Conservation (phyloP, 2,888 invertebrate genomes). For the Seira ritae region DNA sequence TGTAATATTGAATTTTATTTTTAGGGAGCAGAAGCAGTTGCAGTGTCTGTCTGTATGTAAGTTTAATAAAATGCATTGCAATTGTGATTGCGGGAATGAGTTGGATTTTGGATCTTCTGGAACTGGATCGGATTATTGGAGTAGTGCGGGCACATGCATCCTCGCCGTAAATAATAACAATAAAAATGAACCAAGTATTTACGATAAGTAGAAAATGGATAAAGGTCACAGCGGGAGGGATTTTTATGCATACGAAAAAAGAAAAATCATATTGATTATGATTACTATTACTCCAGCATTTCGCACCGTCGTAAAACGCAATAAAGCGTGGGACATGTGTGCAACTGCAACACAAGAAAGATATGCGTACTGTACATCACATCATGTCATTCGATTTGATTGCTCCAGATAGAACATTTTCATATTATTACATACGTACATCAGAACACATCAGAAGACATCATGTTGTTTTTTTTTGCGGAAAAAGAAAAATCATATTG, state of each 20-base stretch:
- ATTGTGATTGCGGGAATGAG: too few relatives aligned
- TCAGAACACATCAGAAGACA: too few relatives aligned
- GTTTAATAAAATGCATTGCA: not conserved
- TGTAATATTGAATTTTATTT: conserved; percentile 23
- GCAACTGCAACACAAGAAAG: too few relatives aligned
- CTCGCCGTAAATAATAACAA: conserved; percentile 6
- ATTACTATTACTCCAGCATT: not conserved
- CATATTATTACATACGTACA: too few relatives aligned
- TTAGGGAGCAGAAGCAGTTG: conserved; percentile 14
- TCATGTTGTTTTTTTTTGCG: too few relatives aligned
- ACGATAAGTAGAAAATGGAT: conserved; percentile 47
- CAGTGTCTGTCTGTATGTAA: conserved; percentile 2
- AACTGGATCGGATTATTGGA: not conserved
- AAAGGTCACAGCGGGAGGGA: conserved; percentile 64
- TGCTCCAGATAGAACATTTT: too few relatives aligned
- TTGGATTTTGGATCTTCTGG: too few relatives aligned
- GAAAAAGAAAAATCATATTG: conserved; percentile 1
- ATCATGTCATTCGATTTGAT: not conserved
- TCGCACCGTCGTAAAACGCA: conserved; percentile 1
- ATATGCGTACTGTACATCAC: too few relatives aligned
- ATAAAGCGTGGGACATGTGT: conserved; percentile 1
- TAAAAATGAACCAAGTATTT: conserved; percentile 7
- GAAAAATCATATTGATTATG: conserved; percentile 13
- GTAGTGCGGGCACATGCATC: not conserved
- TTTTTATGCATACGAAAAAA: conserved; percentile 42